Base-by-base conservation (phyloP, 2,113 vertebrate species). In the Garra rufa region DNA sequence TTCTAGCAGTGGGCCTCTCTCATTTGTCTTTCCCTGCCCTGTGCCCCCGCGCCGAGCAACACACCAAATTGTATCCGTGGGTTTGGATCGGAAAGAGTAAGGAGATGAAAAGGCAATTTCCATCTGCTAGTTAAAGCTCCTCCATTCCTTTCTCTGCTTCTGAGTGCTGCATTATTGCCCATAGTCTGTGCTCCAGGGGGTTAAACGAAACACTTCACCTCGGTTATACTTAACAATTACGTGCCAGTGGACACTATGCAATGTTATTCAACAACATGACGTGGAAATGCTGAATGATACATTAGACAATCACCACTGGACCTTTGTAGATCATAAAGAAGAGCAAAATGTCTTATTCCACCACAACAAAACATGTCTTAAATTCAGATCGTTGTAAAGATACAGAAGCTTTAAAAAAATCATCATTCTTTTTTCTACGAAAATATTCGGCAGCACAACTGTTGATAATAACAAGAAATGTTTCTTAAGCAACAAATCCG, bases 1-100 rank as follows among this genome's bases (percentile, higher is more conserved):
- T 87, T 87, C 88, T 88, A 43, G 67, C 88, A 26, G 59, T 30
- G 63, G 85, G 71, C 82, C 81, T 83, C 75, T 89, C 69, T 90
- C 80, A 84, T 90, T 88, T 88, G 87, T 70, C 73, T 85, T 87
- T 90, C 85, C 84, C 78, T 88, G 70, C 88, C 85, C 88, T 82
- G 83, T 87, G 71, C 85, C 77, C 78, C 48, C 76, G 38, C 74
- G 63, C 70, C 57, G 65, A 84, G 43, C 46, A 73, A 85, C 88
- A 86, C 73, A 28, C 75, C 73, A 82, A 86, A 86, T 84, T 82
- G 87, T 75, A 67, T 86, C 63, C 67, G 50, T 85, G 85, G 78
- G 77, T 55, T 77, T 48, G 67, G 21, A 65, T 48, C 41, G 61
- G 46, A 86, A 82, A 55, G 67, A 59, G 65, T 81, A 67, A 88